Base-by-base conservation (phyloP, 2,797 vertebrate genomes). In the Pseudochirops cupreus region DNA sequence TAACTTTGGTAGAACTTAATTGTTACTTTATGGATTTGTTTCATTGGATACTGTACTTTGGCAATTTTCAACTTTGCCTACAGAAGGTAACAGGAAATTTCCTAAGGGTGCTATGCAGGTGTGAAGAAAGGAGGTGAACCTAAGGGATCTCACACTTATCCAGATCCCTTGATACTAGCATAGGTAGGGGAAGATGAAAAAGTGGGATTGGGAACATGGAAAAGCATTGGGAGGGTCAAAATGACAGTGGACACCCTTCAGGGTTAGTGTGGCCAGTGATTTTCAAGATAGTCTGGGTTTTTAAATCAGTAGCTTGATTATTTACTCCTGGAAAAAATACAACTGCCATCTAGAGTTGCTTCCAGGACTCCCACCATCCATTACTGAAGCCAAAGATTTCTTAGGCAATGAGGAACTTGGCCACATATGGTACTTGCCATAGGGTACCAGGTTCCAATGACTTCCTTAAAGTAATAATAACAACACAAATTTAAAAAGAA, bases 1-100 rank as follows among this genome's bases (percentile, higher is more conserved):
- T 96, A 96, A 92, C 97, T 90, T 92, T 55, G 28, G n/a, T 31
- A 87, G 96, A 91, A 95, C 93, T 93, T 1, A 9, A 46, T 52
- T 3, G 10, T 93, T 21, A 93, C 92, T 94, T 91, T 50, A 93
- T 74, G 94, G 92, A 52, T 0, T 1, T 89, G 94, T 90, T 93
- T 96, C 90, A 53, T 92, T 91, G 93, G 50, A 56, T 95, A 59
- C 94, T 93, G 58, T 97, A 87, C 87, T 92, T 93, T 91, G 93
- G 97, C 89, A 90, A 94, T 94, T 87, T 50, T 93, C 82, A 91
- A 94, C 93, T 95, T 92, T 89, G 93, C 39, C 92, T 1, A 0
- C 91, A 91, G 28, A 67, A 94, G 95, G 95, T 90, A 95, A 93
- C 95, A 67, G 93, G 56, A 0, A 0, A 93, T 56, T 95, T 95